Base-by-base conservation (phyloP, 1,140 invertebrate genomes). In the Drosophila tristis region DNA sequence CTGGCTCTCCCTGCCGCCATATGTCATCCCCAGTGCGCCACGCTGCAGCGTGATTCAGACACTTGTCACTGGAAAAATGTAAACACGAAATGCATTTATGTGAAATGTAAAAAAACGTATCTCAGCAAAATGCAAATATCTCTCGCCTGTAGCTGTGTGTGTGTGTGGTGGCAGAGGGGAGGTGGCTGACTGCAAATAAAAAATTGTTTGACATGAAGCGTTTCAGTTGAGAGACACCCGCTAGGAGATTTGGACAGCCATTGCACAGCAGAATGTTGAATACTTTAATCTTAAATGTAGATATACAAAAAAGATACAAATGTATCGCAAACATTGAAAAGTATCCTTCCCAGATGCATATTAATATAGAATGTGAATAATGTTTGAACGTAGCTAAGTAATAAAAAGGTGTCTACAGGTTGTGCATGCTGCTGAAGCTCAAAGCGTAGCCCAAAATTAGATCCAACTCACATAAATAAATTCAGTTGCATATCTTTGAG, bases 81-180 rank as follows among this genome's bases (percentile, higher is more conserved):
- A 89, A 89, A 87, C 84, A 87, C 84, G 82, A 87, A 87, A 87
- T 89, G 82, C 84, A 89, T 87, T 87, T 87, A 89, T 86, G 78
- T 87, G 71, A 85, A 85, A 66, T 81, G 61, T 75, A 68, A 59
- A 57, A 75, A 74, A 54, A 39, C 35, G 11, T 57, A 77, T 70
- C 64, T 61, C 56, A 42, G 51, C 55, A 70, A 77, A 71, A 74
- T 64, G 51, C 51, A 74, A 58, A 74, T 45, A 65, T 65, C 72
- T 55, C 70, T 48, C 61, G 25, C 44, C 26, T 45, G 35, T 43
- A 29, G 43, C 25, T 26, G 2, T 23, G 47, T 5, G 23, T 11
- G 13, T 25, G 47, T 13, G 9, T 8, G 0, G 16, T 16, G 47
- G 11, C 5, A 7, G 47, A 5, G 47, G 15, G 2, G 39, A 20